Evolutionary conservation across 2,888 invertebrate species (phyloP).

Genomic region (Acanthosepion lycidas): DNA sequence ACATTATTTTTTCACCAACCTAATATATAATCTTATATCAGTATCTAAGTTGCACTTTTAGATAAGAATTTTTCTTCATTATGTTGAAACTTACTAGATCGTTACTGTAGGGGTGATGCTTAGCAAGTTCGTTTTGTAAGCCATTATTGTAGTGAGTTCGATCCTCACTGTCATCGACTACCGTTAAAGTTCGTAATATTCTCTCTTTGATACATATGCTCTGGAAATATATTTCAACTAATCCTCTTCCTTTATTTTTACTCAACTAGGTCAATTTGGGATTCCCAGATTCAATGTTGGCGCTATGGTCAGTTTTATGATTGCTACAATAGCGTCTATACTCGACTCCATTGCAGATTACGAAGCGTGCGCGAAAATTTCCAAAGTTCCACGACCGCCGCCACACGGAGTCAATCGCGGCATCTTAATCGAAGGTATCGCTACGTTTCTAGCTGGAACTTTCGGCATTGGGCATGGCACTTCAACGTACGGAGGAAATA

Average conservation of each 20-base stretch:
- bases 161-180: no score
- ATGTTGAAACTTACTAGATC: no score
- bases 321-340: constrained; percentile 66
- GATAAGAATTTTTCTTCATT: no score
- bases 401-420: constrained; percentile 87
- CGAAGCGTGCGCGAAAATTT: constrained; percentile 84
- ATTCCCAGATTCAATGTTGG: constrained; percentile 48
- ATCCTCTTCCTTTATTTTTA: background rate
- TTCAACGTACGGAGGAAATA: constrained; percentile 91
- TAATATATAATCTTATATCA: no score
- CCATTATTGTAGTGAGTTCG: background rate
- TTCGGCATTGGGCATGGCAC: constrained; percentile 91
- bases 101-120: no score
- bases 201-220: no score
- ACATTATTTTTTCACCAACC: no score
- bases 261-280: constrained; percentile 64
- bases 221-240: no score
- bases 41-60: no score
- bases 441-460: constrained; percentile 86
- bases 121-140: no score
- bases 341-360: constrained; percentile 84
- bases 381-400: constrained; percentile 86
- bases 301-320: constrained; percentile 63
- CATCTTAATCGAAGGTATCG: constrained; percentile 83
- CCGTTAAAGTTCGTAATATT: no score